phyloP scores from a whole-genome alignment of 2,113 vertebrate genomes.

The Laticauda colubrina region DNA sequence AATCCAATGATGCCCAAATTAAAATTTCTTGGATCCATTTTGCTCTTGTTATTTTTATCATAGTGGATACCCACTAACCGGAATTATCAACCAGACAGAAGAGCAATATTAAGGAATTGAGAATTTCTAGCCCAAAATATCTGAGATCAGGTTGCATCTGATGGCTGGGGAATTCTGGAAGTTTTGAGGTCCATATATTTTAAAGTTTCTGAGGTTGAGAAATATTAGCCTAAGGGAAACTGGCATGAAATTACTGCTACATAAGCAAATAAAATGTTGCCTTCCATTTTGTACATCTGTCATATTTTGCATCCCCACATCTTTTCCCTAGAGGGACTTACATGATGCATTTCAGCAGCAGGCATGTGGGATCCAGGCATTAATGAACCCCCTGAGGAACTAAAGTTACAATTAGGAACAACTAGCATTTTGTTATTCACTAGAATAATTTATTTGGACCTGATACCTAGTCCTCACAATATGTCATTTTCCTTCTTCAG shows the following conservation, averaged over 20 bases:
- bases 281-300: not conserved
- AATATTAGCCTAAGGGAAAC: not conserved
- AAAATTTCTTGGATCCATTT: not conserved
- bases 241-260: slow-evolving; percentile 6
- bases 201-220: not conserved
- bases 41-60: not conserved
- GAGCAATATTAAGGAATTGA: not conserved
- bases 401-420: slow-evolving; percentile 10
- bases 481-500: slow-evolving; percentile 4
- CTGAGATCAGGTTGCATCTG: not conserved
- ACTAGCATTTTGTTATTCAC: not conserved
- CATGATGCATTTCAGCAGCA: not conserved
- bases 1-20: not conserved
- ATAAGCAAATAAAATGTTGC: slow-evolving; percentile 19
- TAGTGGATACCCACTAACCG: not conserved
- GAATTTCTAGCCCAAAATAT: not conserved
- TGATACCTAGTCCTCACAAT: not conserved
- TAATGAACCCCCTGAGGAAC: not conserved
- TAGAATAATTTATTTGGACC: not conserved
- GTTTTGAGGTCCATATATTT: not conserved
- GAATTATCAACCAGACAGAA: not conserved
- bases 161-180: not conserved
- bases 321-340: slow-evolving; percentile 11
- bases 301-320: not conserved
- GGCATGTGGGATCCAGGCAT: not conserved